Evolutionary conservation across 2,888 invertebrate genomes (phyloP).

Genomic region (Autographa pulchrina): DNA sequence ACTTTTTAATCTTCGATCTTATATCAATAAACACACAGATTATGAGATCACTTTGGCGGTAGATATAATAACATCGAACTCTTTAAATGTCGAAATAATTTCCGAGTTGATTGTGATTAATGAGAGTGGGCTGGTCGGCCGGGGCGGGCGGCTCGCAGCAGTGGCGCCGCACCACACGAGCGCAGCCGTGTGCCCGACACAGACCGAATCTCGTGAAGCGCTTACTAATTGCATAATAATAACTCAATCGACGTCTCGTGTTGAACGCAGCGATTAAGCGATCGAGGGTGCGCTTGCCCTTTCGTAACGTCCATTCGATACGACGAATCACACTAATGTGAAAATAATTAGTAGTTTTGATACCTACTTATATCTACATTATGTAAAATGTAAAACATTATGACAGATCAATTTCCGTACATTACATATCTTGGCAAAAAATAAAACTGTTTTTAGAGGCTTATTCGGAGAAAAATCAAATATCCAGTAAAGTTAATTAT

Average conservation of each 20-base stretch:
- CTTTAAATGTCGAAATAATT: constrained; percentile 87
- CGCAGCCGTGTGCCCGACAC: constrained; percentile 53
- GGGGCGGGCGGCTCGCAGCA: constrained; percentile 66
- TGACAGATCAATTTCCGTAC: constrained; percentile 24
- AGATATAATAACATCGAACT: constrained; percentile 79
- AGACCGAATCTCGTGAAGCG: constrained; percentile 70
- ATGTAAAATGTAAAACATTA: constrained; percentile 24
- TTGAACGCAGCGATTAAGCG: constrained; percentile 70
- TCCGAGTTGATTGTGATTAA: constrained; percentile 88
- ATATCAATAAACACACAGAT: constrained; percentile 67
- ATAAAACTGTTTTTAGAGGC: neutral
- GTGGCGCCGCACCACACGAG: constrained; percentile 72
- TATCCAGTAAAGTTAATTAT: too few relatives aligned
- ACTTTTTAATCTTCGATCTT: constrained; percentile 61
- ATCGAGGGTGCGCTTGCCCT: constrained; percentile 57
- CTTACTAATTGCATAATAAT: constrained; percentile 86
- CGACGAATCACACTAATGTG: constrained; percentile 43
- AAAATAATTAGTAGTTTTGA: constrained; percentile 51
- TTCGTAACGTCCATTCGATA: constrained; percentile 49
- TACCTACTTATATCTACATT: constrained; percentile 19
- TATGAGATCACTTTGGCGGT: constrained; percentile 72
- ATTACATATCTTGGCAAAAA: constrained; percentile 47
- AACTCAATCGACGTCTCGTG: constrained; percentile 82
- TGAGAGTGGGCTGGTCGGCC: constrained; percentile 71
- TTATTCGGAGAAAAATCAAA: too few relatives aligned